Conservation (phyloP, 30 jellyfish, hydroid and myxozoan species). For the Chironex yamaguchii region DNA sequence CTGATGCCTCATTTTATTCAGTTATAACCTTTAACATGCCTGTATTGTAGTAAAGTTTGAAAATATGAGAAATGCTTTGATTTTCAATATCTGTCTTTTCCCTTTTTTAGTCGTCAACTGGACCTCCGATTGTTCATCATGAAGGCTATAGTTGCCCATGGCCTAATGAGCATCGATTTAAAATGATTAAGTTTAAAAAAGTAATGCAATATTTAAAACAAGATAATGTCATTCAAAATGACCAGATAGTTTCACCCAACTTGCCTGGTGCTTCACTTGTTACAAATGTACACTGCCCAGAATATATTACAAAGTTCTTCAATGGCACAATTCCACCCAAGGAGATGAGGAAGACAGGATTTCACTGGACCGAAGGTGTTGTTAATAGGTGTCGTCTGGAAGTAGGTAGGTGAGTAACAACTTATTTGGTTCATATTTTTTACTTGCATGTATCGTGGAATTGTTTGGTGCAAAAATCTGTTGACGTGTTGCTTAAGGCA, state of each 20-base stretch:
- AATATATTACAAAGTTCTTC: neutral
- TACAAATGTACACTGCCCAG: neutral
- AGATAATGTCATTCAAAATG: neutral
- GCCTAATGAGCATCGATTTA: neutral
- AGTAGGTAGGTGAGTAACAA: neutral
- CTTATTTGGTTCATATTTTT: too few relatives aligned
- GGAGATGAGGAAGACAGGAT: neutral
- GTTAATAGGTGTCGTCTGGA: neutral
- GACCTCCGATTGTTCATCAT: neutral
- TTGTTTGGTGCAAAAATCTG: too few relatives aligned
- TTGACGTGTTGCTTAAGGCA: too few relatives aligned
- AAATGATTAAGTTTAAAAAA: neutral
- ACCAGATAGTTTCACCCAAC: neutral
- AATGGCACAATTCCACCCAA: neutral
- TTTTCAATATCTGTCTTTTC: too few relatives aligned
- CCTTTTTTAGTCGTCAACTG: neutral
- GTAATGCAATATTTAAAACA: neutral
- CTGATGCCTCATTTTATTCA: too few relatives aligned
- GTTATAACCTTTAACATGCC: too few relatives aligned
- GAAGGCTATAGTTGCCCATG: neutral
- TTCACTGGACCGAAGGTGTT: neutral
- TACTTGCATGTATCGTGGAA: too few relatives aligned
- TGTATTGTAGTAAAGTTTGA: too few relatives aligned
- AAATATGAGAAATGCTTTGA: too few relatives aligned
- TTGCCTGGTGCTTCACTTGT: neutral